Conservation (phyloP, 2,797 vertebrate genomes). For the Spinus pinus region DNA sequence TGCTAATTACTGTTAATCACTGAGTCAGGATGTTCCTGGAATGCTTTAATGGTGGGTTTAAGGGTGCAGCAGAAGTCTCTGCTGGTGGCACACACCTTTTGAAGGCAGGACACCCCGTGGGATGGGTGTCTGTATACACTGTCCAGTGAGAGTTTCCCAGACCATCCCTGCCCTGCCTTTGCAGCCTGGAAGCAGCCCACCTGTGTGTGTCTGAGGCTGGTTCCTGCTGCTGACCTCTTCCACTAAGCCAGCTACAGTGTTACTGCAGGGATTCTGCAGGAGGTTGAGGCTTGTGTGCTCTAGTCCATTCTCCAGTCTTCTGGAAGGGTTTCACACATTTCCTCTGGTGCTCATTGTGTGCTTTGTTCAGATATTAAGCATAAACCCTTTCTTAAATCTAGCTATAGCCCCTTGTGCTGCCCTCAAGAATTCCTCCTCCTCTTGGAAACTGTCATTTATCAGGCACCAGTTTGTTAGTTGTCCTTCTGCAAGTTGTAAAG, state of each 20-base stretch:
- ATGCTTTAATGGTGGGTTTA: background rate
- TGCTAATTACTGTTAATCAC: background rate
- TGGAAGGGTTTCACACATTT: background rate
- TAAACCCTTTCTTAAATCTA: background rate
- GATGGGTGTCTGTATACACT: background rate
- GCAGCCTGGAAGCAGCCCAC: background rate
- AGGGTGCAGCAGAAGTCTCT: background rate
- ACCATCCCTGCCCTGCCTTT: background rate
- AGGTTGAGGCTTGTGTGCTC: background rate
- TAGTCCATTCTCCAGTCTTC: accelerated
- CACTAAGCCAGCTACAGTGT: background rate
- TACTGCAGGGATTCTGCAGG: background rate
- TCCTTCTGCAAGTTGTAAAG: background rate
- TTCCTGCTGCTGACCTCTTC: background rate
- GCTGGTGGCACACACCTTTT: background rate
- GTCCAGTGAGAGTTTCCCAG: too few relatives aligned
- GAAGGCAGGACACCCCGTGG: background rate
- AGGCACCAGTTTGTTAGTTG: background rate
- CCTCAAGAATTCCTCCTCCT: background rate
- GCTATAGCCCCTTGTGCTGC: background rate
- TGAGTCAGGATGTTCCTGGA: background rate
- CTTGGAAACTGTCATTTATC: background rate
- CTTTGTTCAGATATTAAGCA: background rate
- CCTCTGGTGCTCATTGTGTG: background rate
- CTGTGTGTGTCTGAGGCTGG: background rate